Evolutionary conservation across 2,888 invertebrate genomes (phyloP).

Genomic region (Kuschelorhynchus macadamiae): DNA sequence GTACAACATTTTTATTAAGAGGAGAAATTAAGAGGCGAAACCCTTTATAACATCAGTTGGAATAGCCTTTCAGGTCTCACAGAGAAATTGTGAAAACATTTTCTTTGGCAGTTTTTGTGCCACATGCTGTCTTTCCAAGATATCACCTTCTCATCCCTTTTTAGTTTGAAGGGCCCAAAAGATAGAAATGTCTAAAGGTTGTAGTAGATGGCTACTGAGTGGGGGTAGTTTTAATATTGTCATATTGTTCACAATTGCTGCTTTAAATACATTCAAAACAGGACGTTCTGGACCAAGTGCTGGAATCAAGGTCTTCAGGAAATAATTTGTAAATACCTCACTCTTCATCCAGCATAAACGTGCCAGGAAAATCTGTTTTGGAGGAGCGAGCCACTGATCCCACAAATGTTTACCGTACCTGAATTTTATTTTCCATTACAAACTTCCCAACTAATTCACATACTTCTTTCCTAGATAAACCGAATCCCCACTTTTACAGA

Average conservation of each 20-base stretch:
- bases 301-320: conserved; percentile 48
- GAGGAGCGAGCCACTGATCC: too few relatives aligned
- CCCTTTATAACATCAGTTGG: too few relatives aligned
- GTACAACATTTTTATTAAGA: conserved; percentile 29
- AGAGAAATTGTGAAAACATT: not conserved
- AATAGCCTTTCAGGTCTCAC: too few relatives aligned
- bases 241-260: conserved; percentile 22
- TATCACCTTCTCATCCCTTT: conserved; percentile 25
- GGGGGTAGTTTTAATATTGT: conserved; percentile 47
- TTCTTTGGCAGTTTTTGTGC: conserved; percentile 41
- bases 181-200: conserved; percentile 47
- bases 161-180: conserved; percentile 7
- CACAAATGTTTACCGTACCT: conserved; percentile 16
- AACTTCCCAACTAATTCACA: too few relatives aligned
- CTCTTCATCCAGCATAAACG: conserved; percentile 50
- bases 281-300: conserved; percentile 51
- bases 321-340: conserved; percentile 43
- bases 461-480: too few relatives aligned
- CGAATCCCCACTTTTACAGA: too few relatives aligned
- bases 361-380: too few relatives aligned
- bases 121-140: conserved; percentile 36
- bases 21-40: conserved; percentile 24
- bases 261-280: conserved; percentile 19
- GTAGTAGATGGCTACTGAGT: conserved; percentile 54
- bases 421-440: too few relatives aligned